These are phyloP conservation scores for Chironomus tepperi DNA, from an alignment of 1,140 invertebrate genomes.

Conservation along the genomic window DNA sequence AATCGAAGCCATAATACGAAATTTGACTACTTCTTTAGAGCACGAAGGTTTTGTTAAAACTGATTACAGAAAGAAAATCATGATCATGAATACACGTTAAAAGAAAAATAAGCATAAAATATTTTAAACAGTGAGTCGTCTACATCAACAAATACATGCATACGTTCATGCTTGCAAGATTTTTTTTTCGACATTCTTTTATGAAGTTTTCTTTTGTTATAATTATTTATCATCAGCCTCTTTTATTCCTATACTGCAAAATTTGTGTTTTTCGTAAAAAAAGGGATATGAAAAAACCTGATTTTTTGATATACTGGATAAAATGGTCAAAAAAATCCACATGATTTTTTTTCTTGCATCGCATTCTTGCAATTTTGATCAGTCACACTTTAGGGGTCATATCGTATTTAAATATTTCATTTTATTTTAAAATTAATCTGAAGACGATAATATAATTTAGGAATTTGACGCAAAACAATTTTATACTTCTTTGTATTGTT, in stretches of 20 bases:
- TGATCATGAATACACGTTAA: neutral
- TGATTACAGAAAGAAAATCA: neutral
- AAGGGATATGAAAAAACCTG: neutral
- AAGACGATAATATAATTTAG: too few relatives aligned
- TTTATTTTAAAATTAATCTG: too few relatives aligned
- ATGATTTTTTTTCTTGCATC: neutral
- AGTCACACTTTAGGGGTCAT: too few relatives aligned
- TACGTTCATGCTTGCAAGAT: neutral
- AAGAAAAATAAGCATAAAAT: neutral
- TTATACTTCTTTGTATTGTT: too few relatives aligned
- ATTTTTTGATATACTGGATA: neutral
- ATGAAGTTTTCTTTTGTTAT: conserved; percentile 1
- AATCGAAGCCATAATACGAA: neutral
- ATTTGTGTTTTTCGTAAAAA: neutral
- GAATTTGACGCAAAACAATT: too few relatives aligned
- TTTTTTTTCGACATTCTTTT: neutral
- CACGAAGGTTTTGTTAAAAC: neutral
- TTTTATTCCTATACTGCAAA: neutral
- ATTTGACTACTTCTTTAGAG: neutral
- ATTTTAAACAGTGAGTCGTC: neutral
- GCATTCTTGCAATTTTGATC: too few relatives aligned
- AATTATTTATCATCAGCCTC: neutral
- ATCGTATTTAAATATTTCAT: too few relatives aligned
- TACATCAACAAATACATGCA: neutral
- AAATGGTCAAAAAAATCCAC: neutral